Percentiles rank a stretch among this genome's conserved stretches.
phyloP scores from a whole-genome alignment of 2,113 vertebrate species.

The Microtus richardsoni region DNA sequence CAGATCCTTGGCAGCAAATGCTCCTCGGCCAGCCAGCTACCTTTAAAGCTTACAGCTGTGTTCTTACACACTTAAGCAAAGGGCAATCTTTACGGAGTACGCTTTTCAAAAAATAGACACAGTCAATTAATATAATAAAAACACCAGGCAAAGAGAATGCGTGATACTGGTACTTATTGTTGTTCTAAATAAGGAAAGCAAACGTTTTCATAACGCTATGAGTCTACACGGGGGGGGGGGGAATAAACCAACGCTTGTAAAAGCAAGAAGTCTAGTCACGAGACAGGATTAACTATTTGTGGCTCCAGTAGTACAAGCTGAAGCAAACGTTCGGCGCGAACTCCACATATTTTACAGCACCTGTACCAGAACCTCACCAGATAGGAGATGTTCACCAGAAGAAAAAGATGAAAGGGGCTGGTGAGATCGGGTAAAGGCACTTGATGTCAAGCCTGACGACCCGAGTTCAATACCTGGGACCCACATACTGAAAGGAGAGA shows the following conservation, averaged over 20 bases:
- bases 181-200: slow-evolving; percentile 42
- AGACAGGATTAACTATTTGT: background rate
- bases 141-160: background rate
- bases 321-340: background rate
- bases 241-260: slow-evolving; percentile 21
- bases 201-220: background rate
- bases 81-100: background rate
- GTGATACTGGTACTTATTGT: background rate
- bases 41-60: background rate
- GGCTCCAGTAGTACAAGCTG: background rate
- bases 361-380: background rate
- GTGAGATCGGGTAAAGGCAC: background rate
- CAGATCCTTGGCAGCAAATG: background rate
- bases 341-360: background rate
- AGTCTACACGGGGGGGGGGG: background rate
- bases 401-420: background rate
- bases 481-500: background rate
- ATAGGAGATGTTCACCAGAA: background rate
- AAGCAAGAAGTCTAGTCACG: slow-evolving; percentile 12
- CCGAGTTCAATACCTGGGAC: background rate
- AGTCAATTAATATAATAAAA: slow-evolving; percentile 16
- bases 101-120: background rate
- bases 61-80: background rate
- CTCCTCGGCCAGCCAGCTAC: background rate
- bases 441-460: background rate